phyloP scores from a whole-genome alignment of 2,888 invertebrate genomes.

The Drosophila borborema region DNA sequence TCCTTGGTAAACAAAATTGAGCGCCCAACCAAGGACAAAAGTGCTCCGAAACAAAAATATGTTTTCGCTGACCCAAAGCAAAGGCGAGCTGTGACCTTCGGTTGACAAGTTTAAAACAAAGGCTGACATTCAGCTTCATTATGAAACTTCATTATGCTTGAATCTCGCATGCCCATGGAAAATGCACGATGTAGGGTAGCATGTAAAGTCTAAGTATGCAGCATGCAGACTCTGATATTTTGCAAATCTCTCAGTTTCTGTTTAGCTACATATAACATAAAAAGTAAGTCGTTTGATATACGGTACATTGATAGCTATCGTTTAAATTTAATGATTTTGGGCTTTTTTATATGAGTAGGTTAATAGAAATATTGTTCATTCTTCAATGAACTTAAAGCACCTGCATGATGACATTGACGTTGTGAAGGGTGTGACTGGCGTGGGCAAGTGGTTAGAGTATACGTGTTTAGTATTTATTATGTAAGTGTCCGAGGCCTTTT shows the following conservation, averaged over 20 bases:
- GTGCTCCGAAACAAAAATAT: slow-evolving; percentile 20
- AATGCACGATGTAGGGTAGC: background rate
- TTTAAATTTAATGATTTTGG: no score
- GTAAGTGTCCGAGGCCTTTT: no score
- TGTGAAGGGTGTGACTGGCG: no score
- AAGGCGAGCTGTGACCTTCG: slow-evolving; percentile 44
- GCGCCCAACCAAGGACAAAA: slow-evolving; percentile 39
- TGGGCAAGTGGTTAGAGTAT: no score
- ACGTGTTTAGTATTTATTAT: no score
- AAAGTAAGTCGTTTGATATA: background rate
- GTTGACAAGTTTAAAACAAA: slow-evolving; percentile 45
- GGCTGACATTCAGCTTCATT: slow-evolving; percentile 29
- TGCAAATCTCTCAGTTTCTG: background rate
- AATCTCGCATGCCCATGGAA: background rate
- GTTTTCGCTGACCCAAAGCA: slow-evolving; percentile 22
- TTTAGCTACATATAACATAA: background rate
- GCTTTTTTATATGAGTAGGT: no score
- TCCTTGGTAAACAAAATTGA: slow-evolving; percentile 32
- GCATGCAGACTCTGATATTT: background rate
- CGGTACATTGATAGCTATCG: background rate
- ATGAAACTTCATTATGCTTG: slow-evolving; percentile 32
- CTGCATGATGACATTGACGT: no score
- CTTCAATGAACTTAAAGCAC: no score
- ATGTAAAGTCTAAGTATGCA: background rate
- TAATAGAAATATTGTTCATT: no score